Evolutionary conservation across 2,888 invertebrate genomes (phyloP), one percentile per base, ranked within the genome.

Genomic region (Caenorhabditis zanzibari): DNA sequence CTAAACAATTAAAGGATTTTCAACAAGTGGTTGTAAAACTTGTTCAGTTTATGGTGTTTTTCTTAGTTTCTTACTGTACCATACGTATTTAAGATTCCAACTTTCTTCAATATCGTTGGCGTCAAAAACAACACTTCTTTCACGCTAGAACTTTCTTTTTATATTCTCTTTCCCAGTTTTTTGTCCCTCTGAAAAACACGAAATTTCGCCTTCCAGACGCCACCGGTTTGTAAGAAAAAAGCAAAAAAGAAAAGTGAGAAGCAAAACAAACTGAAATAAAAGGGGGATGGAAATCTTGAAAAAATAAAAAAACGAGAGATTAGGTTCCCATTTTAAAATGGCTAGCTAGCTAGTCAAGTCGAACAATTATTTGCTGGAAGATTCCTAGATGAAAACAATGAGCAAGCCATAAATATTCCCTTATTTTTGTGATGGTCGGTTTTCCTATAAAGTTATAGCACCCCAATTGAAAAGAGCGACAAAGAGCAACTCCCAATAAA

Each of bases 201-300:
- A 38, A 69, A 41, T 56, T 54, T 56, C 41, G 38, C 22, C 22
- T 35, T 35, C 66, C 66, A 66, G 52, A 66, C 66, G 66, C 35
- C 66, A 66, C 66, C 66, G 66, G 66, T 66, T 66, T 52, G 52
- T 52, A 66, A 66, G 52, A 61, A 61, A 61, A 61, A 10, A 41
- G 47, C n/a, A 66, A 35, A 52, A 61, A 61, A 10, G 44, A 52
- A 66, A 66, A 66, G 66, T 52, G 66, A 35, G 52, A 52, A 66
- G 66, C 49, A 66, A 66, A 66, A 66, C 66, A 66, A 66, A 52
- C 66, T 52, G 66, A 66, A 66, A 66, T 66, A 66, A 49, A 66
- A 66, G 52, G 19, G n/a, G 28, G 26, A n/a, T 58, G 58, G 32
- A 58, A 66, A 49, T 52, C 52, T 64, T 66, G 66, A 66, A 66